Evolutionary conservation across 2,888 invertebrate species (phyloP).

Genomic region (Erynnis tages): DNA sequence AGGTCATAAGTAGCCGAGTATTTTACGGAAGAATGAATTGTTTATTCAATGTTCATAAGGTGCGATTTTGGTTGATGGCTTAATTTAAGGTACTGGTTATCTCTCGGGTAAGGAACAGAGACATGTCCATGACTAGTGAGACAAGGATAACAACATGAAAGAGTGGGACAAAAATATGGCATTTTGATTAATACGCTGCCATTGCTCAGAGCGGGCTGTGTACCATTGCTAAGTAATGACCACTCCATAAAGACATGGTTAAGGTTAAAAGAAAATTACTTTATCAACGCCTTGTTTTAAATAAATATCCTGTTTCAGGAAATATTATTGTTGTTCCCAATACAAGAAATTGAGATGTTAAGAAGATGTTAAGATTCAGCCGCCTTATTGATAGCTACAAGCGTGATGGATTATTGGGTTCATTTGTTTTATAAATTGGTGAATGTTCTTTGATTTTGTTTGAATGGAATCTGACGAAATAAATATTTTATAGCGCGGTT

Average conservation of each 20-base stretch:
- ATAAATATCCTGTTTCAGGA: constrained; percentile 82
- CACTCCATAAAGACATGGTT: constrained; percentile 82
- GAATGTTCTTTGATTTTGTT: constrained; percentile 20
- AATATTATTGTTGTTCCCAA: constrained; percentile 80
- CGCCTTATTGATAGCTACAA: constrained; percentile 77
- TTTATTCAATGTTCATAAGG: constrained; percentile 27
- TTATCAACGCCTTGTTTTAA: constrained; percentile 82
- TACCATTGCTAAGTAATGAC: constrained; percentile 82
- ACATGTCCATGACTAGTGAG: constrained; percentile 73
- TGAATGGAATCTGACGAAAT: constrained; percentile 5
- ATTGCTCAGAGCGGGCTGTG: constrained; percentile 81
- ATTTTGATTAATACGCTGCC: constrained; percentile 80
- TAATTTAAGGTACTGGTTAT: constrained; percentile 45
- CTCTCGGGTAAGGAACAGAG: constrained; percentile 56
- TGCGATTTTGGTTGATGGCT: constrained; percentile 23
- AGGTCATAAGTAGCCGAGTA: constrained; percentile 39
- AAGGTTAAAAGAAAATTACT: constrained; percentile 82
- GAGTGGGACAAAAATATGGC: constrained; percentile 74
- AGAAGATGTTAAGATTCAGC: constrained; percentile 71
- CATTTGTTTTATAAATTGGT: constrained; percentile 55
- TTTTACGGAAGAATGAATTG: constrained; percentile 29
- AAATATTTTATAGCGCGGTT: constrained; percentile 4
- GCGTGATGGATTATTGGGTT: constrained; percentile 70
- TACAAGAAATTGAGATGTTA: constrained; percentile 80
- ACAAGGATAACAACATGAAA: constrained; percentile 55